Evolutionary conservation across 2,888 invertebrate genomes (phyloP), one percentile per base, ranked within the genome.

Genomic region (Campoletis raptor): DNA sequence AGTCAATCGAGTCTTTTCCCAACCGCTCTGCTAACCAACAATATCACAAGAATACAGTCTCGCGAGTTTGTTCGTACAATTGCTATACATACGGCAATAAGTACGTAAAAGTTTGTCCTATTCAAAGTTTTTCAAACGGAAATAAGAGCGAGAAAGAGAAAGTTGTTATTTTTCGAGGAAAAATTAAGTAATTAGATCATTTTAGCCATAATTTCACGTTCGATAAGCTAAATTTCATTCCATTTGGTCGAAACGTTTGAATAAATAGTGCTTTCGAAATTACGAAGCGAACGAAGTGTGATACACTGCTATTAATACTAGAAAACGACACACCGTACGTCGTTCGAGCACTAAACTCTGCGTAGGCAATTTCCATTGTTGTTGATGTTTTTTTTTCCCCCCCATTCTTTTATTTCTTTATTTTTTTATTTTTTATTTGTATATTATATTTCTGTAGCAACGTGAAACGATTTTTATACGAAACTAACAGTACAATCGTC

Each of bases 1-100:
- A 81, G 80, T 81, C 80, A 81, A 81, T 64, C 72, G 80, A 78
- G 72, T 57, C 80, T 80, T 45, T 24, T 21, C 45, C 61, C 61
- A 24, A 36, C 42, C 57, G 30, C 64, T 64, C 48, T 37, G 42
- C 72, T 48, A 64, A 37, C 77, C 77, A 24, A 73, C 72, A 73
- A 80, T 64, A 80, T 80, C 64, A 64, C 80, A 70, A 79, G 57
- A 54, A 40, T 54, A 66, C 48, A 52, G 77, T 24, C 66, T 40
- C 54, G 78, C 54, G 78, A 77, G 64, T 66, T 66, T 15, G 36
- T 9, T 15, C n/a, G 54, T 48, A 42, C 79, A 24, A n/a, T 36
- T 24, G 77, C 48, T 77, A 37, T 36, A 37, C 7, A n/a, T n/a
- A n/a, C n/a, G n/a, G n/a, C n/a, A n/a, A n/a, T n/a, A n/a, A n/a